Base-by-base conservation (phyloP, 2,888 invertebrate species). In the Leptinotarsa juncta region DNA sequence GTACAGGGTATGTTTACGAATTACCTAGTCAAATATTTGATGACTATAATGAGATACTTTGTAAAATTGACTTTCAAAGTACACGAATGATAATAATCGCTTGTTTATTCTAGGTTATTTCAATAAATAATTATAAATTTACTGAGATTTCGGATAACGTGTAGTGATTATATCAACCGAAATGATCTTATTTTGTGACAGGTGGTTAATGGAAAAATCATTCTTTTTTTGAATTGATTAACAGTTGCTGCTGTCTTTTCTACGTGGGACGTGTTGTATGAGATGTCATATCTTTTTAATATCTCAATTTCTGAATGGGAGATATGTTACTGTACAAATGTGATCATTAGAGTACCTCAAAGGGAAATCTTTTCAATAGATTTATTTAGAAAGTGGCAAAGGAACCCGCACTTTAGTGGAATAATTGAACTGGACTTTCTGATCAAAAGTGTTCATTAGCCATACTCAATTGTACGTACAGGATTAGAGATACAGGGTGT, bases 21-120 rank as follows among this genome's bases (percentile, higher is more conserved):
- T 69, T 57, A 57, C 20, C 57, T 48, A 18, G 53, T 55, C 57
- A 48, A 69, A 69, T 48, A 69, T 57, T 69, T 18, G 42, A 57
- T 48, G 18, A 69, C 50, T 26, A 53, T 67, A 67, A 67, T 67
- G 53, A 67, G 53, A 23, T 32, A 16, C 23, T 23, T 51, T 12
- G 15, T 49, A 16, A 23, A 26, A 51, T 26, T 50, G 12, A 12
- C 23, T n/a, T 50, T 4, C 15, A 14, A 42, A 15, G 26, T 51
- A 12, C 16, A 42, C 3, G 5, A 42, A 62, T 62, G 62, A 62
- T 62, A 16, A 62, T 42, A 42, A 62, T 62, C 62, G 16, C 4
- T 16, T 3, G n/a, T 51, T 51, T 26, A 67, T 51, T 53, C 4
- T 1, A 67, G 67, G 51, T 53, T 12, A 67, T 51, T 23, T 53